A percentile compares a stretch with the other conserved stretches of the same genome.
Evolutionary conservation across 2,888 invertebrate species (phyloP).

Genomic region (Drosophila paranaensis): DNA sequence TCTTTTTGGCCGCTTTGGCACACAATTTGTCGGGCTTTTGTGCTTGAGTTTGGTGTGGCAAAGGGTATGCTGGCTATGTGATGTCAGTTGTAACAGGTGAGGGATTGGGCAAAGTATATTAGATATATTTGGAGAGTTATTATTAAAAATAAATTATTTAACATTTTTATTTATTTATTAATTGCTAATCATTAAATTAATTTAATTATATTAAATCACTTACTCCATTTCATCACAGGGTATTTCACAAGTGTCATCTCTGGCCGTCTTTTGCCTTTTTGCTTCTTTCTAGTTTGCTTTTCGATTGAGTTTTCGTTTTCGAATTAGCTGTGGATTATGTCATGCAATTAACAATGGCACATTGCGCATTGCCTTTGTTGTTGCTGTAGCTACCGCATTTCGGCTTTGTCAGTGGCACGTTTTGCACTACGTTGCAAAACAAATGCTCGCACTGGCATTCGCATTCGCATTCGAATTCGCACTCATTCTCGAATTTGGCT

Average conservation of each 20-base stretch:
- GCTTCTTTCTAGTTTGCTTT: constrained; percentile 42
- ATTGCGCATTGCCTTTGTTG: constrained; percentile 53
- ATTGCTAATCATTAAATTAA: too few relatives aligned
- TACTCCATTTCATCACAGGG: constrained; percentile 1
- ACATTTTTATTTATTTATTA: too few relatives aligned
- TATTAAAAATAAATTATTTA: too few relatives aligned
- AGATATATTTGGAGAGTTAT: too few relatives aligned
- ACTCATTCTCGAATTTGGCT: constrained; percentile 41
- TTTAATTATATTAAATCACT: too few relatives aligned
- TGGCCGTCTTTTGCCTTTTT: background rate
- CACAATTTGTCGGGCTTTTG: constrained; percentile 43
- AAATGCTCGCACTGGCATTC: constrained; percentile 24
- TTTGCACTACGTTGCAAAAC: constrained; percentile 52
- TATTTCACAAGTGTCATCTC: constrained; percentile 20
- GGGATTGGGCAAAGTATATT: too few relatives aligned
- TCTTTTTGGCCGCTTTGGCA: constrained; percentile 36
- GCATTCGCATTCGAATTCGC: constrained; percentile 41
- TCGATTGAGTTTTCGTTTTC: constrained; percentile 74
- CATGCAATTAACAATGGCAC: constrained; percentile 79
- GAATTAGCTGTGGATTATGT: constrained; percentile 77
- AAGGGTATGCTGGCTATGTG: background rate
- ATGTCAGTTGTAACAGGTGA: background rate
- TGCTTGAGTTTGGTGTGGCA: constrained; percentile 9
- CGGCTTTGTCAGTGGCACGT: constrained; percentile 70
- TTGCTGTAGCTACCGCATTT: constrained; percentile 49